Conservation (phyloP, 2,797 vertebrate species). For the Tolypeutes matacus region DNA sequence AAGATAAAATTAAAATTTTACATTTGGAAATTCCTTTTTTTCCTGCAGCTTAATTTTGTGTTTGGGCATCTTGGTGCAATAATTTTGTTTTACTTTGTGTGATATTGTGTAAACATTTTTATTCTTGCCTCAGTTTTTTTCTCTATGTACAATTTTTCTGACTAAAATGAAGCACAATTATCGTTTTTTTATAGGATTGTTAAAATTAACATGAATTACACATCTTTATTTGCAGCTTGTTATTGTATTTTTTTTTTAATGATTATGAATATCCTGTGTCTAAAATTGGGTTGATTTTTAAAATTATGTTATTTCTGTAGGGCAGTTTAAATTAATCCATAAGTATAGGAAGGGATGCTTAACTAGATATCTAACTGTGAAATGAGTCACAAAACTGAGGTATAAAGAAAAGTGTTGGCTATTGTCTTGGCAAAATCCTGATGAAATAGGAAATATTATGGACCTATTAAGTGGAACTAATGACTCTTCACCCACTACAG, state of each 20-base stretch:
- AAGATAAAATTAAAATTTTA: slow-evolving; percentile 42
- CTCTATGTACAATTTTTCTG: neutral
- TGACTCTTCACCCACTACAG: neutral
- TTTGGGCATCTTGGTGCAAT: neutral
- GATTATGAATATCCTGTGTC: neutral
- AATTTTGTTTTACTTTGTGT: slow-evolving; percentile 10
- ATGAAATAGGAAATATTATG: neutral
- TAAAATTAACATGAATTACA: neutral
- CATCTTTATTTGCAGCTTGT: neutral
- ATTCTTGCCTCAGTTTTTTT: neutral
- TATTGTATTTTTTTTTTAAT: slow-evolving; percentile 33
- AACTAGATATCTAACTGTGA: neutral
- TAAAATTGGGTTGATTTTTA: slow-evolving; percentile 29
- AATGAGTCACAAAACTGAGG: neutral
- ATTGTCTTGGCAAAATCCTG: neutral
- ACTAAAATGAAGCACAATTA: neutral
- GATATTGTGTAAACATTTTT: neutral
- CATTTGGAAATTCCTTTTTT: slow-evolving; percentile 46
- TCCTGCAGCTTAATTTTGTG: slow-evolving; percentile 52
- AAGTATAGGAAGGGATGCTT: neutral
- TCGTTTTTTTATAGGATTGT: neutral
- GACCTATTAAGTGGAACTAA: neutral
- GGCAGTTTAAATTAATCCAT: neutral
- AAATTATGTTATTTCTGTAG: neutral
- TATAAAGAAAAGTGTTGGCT: neutral